phyloP scores from a whole-genome alignment of 2,888 invertebrate species.

The Bursaphelenchus okinawaensis region DNA sequence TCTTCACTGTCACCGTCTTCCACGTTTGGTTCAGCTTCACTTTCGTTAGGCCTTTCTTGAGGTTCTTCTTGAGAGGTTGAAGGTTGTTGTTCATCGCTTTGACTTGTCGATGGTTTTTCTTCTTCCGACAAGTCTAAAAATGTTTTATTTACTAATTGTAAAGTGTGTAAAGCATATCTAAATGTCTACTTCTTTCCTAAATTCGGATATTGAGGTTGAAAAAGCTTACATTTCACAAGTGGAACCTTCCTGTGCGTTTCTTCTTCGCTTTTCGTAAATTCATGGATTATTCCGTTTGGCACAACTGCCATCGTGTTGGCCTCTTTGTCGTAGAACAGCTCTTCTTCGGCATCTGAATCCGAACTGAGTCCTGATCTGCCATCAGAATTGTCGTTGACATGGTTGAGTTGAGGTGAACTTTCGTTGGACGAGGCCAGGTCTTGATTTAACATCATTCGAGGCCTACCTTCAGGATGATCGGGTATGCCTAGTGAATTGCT shows the following conservation, averaged over 20 bases:
- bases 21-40: not conserved
- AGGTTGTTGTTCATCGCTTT: not conserved
- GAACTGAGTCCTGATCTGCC: not conserved
- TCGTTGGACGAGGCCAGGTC: not conserved
- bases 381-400: not conserved
- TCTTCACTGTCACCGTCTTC: not conserved
- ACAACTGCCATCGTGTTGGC: not conserved
- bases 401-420: not conserved
- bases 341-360: not conserved
- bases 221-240: not conserved
- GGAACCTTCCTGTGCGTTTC: not conserved
- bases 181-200: no score
- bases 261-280: not conserved
- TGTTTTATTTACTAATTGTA: no score
- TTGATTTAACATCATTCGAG: slow-evolving; percentile 11
- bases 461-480: slow-evolving; percentile 1
- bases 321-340: not conserved
- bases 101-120: not conserved
- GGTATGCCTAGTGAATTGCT: slow-evolving; percentile 11
- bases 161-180: no score
- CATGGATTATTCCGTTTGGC: not conserved
- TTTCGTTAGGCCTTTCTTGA: not conserved
- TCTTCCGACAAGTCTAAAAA: not conserved
- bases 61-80: not conserved
- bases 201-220: no score